Evolutionary conservation across 2,888 invertebrate genomes (phyloP), one percentile per base, ranked within the genome.

Genomic region (Trichacis sp.): DNA sequence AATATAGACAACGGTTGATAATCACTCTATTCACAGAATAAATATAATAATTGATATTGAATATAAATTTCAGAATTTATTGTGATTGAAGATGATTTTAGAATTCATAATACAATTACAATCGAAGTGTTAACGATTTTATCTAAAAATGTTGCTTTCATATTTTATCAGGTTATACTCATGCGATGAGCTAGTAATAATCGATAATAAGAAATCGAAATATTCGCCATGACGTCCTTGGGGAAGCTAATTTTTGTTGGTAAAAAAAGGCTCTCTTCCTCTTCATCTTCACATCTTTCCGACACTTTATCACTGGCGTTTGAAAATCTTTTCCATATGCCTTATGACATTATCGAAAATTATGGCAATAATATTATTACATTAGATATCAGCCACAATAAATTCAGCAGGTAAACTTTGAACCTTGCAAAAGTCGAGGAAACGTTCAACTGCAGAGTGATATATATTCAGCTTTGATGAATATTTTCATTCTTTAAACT

Each of bases 401-500:
- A 77, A 56, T 82, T 83, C 64, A 77, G 77, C 72, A 78, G 83
- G 83, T 82, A 30, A 62, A 42, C 15, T 24, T 24, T 24, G 24
- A 24, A 8, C 8, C 8, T 24, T 3, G 24, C 24, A 24, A 24
- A 24, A 3, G 3, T 8, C 8, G 24, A 24, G 24, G 24, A 58
- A 29, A 49, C 33, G 17, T 15, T 43, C 43, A 17, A 15, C 2
- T 9, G 4, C n/a, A 38, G n/a, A n/a, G n/a, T n/a, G n/a, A 24
- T 24, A 8, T 24, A 24, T 24, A 24, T 24, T 57, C 46, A 51
- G 43, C 17, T 46, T 52, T 9, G 43, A 38, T 24, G 24, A 24
- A 5, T 24, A 24, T 64, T 87, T 87, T 46, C 84, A 93, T 92
- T 82, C 85, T 95, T 53, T 89, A 91, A 66, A 92, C 92, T 75